A percentile compares a stretch with the other conserved stretches of the same genome.
Evolutionary conservation across 1,140 invertebrate species (phyloP).

Genomic region (Papilio xuthus): DNA sequence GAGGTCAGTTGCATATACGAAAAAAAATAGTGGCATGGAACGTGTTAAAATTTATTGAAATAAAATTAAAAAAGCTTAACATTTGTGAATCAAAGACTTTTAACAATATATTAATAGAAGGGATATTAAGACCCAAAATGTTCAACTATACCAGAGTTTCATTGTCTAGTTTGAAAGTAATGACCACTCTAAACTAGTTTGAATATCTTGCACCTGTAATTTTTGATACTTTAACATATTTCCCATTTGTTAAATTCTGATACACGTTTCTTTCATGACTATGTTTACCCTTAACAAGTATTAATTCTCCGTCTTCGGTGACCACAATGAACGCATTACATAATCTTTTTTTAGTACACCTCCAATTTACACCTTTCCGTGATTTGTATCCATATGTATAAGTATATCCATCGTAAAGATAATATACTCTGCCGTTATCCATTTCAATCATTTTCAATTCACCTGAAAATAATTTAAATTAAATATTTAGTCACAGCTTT

Average conservation of each 20-base stretch:
- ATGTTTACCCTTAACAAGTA: constrained; percentile 35
- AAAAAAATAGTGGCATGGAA: background rate
- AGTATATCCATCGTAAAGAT: constrained; percentile 45
- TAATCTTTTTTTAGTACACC: constrained; percentile 44
- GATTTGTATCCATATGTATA: constrained; percentile 41
- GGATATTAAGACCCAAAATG: background rate
- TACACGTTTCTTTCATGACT: constrained; percentile 44
- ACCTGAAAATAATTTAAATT: constrained; percentile 34
- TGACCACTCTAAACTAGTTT: background rate
- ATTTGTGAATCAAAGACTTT: background rate
- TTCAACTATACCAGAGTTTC: no score
- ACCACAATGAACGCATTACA: constrained; percentile 48
- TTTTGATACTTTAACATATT: constrained; percentile 39
- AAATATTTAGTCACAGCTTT: background rate
- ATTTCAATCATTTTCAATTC: constrained; percentile 41
- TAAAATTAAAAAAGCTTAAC: background rate
- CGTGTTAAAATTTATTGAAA: background rate
- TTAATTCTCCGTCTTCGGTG: constrained; percentile 16
- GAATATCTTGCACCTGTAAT: background rate
- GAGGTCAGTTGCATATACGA: no score
- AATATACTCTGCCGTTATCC: constrained; percentile 41
- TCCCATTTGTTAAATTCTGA: constrained; percentile 39
- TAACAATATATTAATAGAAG: background rate
- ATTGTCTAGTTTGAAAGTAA: background rate
- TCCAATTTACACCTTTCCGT: constrained; percentile 41